A percentile compares a stretch with the other conserved stretches of the same genome.
These are phyloP conservation scores for Netelia fuscicornis DNA, from an alignment of 2,888 invertebrate species.

Conservation along the genomic window DNA sequence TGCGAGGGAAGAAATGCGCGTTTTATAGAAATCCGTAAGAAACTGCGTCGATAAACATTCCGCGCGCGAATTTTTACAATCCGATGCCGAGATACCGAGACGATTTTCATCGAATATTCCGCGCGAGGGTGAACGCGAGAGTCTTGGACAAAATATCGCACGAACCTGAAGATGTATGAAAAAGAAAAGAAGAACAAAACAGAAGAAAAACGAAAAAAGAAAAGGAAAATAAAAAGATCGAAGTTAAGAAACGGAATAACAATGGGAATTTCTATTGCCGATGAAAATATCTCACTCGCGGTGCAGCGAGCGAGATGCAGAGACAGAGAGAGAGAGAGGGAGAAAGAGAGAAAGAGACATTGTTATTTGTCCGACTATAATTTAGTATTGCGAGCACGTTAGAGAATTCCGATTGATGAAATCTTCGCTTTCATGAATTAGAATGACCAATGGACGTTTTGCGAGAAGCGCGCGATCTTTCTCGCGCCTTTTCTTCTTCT, in stretches of 20 bases:
- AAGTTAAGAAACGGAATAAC: conserved; percentile 39
- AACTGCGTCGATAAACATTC: conserved; percentile 38
- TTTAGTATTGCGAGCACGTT: conserved; percentile 66
- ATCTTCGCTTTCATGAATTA: conserved; percentile 68
- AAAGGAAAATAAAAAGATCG: conserved; percentile 38
- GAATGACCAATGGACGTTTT: conserved; percentile 63
- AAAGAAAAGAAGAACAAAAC: conserved; percentile 14
- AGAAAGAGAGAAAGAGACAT: conserved; percentile 10
- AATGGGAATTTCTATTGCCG: conserved; percentile 52
- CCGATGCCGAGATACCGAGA: neutral
- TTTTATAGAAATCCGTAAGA: neutral
- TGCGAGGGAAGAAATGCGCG: neutral
- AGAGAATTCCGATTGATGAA: conserved; percentile 68
- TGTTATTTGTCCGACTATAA: conserved; percentile 44
- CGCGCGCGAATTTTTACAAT: conserved; percentile 26
- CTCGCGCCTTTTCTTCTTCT: conserved; percentile 31
- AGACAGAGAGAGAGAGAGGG: neutral
- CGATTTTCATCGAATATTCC: conserved; percentile 50
- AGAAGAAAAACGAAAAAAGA: conserved; percentile 6
- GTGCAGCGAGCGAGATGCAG: conserved; percentile 19
- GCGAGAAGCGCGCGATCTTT: conserved; percentile 1
- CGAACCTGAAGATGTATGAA: conserved; percentile 4
- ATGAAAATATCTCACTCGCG: conserved; percentile 27
- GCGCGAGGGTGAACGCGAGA: conserved; percentile 16
- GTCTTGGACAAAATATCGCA: conserved; percentile 19